Evolutionary conservation across 2,113 vertebrate genomes (phyloP).

Genomic region (Notechis scutatus): DNA sequence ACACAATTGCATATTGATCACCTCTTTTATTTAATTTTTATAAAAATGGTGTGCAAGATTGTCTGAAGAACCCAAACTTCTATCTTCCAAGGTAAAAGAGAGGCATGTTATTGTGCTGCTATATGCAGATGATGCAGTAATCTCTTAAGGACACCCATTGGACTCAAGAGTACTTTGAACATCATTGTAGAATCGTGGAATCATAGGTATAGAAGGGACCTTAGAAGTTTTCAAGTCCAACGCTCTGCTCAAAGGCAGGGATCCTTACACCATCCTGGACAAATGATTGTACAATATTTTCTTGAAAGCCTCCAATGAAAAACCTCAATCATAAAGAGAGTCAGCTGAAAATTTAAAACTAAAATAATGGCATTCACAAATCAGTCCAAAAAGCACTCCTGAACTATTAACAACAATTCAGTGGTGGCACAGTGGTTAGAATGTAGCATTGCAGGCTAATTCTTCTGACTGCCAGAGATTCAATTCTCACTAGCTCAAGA

Average conservation of each 20-base stretch:
- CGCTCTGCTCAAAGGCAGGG: too few relatives aligned
- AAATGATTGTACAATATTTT: too few relatives aligned
- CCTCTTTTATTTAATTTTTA: not conserved
- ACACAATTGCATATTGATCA: not conserved
- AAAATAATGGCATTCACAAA: not conserved
- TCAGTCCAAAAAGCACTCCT: not conserved
- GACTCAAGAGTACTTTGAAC: not conserved
- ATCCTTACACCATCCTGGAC: too few relatives aligned
- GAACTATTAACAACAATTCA: not conserved
- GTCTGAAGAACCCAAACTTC: not conserved
- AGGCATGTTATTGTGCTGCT: not conserved
- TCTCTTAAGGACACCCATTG: not conserved
- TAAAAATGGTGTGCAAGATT: not conserved
- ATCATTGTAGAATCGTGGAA: not conserved
- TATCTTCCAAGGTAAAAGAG: not conserved
- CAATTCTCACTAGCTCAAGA: too few relatives aligned
- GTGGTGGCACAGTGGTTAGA: too few relatives aligned
- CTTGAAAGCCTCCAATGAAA: too few relatives aligned
- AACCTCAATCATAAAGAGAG: not conserved
- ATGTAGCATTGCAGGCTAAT: too few relatives aligned
- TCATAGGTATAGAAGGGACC: too few relatives aligned
- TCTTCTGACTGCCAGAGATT: too few relatives aligned
- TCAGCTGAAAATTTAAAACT: not conserved
- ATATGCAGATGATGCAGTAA: not conserved
- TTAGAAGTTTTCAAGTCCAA: too few relatives aligned